Base-by-base conservation (phyloP, 2,888 invertebrate genomes). In the Cataglyphis cursor region DNA sequence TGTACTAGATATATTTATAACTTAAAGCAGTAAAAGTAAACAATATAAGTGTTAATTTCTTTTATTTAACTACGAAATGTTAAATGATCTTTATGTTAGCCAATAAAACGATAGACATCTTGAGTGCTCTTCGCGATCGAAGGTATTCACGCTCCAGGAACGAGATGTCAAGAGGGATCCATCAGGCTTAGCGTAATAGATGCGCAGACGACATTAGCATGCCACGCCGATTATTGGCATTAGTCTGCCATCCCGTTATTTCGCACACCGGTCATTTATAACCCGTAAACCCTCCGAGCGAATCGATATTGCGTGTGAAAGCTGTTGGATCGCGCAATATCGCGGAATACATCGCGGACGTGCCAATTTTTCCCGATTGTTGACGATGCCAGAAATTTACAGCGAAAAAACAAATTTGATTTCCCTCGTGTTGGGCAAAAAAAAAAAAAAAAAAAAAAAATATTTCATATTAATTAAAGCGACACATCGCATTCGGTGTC, bases 111-210 rank as follows among this genome's bases (percentile, higher is more conserved):
- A 74, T 74, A 87, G 85, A 81, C 88, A 88, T 83, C 90, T 90
- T 75, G 86, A 87, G 85, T 78, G 83, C 85, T 83, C 87, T 68
- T 75, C 64, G 80, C 81, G 87, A 90, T 89, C 90, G 89, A 76
- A 89, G 90, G 87, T 81, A 90, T 90, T 89, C 88, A 88, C 73
- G 90, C 87, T 87, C 65, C 85, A 82, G 88, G 87, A 91, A 89
- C 89, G 92, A 92, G 92, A 92, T 91, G 93, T 93, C 93, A 92
- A 92, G 92, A 91, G 91, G 92, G 92, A 94, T 94, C 93, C 93
- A 90, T 94, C 94, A 91, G 91, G 93, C 94, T 94, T 94, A 94
- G 89, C 91, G 93, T 94, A 94, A 94, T 94, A 92, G 94, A 94
- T 94, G 94, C 94, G 92, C 88, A 90, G 92, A 91, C 91, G 92